phyloP scores from a whole-genome alignment of 2,797 vertebrate genomes.

The Enteromius trimaculatus region DNA sequence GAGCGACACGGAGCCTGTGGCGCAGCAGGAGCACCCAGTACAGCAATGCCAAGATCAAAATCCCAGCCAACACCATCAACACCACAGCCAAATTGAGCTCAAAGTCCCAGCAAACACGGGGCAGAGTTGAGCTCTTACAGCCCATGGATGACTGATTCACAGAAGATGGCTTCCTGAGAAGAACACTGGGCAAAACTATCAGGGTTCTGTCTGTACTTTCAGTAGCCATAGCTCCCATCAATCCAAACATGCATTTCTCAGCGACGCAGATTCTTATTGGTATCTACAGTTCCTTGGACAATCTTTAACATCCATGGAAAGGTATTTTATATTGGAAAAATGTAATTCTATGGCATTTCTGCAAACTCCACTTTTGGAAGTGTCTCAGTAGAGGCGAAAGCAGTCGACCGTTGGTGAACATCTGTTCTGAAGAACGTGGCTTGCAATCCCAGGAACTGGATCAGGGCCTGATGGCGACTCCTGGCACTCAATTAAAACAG shows the following conservation, averaged over 20 bases:
- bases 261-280: neutral
- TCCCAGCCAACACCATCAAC: conserved; percentile 71
- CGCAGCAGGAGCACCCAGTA: conserved; percentile 73
- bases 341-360: neutral
- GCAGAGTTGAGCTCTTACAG: conserved; percentile 59
- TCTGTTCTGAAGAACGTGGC: conserved; percentile 20
- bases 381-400: conserved; percentile 8
- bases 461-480: neutral
- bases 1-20: conserved; percentile 71
- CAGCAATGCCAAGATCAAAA: conserved; percentile 74
- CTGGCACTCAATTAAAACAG: conserved; percentile 37
- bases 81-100: conserved; percentile 68
- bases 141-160: conserved; percentile 53
- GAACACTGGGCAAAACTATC: conserved; percentile 15
- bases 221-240: conserved; percentile 60
- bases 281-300: neutral
- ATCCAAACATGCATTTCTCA: conserved; percentile 28
- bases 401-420: conserved; percentile 18
- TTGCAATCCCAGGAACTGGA: conserved; percentile 13
- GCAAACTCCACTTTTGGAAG: neutral
- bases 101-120: conserved; percentile 64
- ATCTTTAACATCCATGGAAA: neutral
- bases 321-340: neutral
- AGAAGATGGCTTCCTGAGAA: conserved; percentile 44
- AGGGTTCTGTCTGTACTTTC: conserved; percentile 44